Conservation (phyloP, 2,888 invertebrate genomes). For the Hypercompe scribonia region DNA sequence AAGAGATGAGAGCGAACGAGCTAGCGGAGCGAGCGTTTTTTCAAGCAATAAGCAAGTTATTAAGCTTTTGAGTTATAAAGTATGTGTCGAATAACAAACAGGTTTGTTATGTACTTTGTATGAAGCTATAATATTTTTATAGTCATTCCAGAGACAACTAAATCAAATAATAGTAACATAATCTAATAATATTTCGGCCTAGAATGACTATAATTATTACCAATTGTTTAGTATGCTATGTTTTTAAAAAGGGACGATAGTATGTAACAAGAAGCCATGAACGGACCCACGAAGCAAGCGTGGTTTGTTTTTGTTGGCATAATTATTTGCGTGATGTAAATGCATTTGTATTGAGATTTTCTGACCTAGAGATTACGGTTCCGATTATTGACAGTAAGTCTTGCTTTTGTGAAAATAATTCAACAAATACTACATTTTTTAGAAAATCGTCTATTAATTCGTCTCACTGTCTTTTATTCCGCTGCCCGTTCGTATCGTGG, state of each 20-base stretch:
- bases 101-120: no score
- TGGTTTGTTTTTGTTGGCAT: background rate
- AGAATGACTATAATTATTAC: background rate
- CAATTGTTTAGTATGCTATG: background rate
- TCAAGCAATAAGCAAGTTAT: no score
- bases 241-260: background rate
- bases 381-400: no score
- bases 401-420: no score
- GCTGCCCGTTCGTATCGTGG: conserved; percentile 35
- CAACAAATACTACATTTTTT: background rate
- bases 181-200: background rate
- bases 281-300: background rate
- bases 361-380: no score
- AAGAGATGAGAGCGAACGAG: conserved; percentile 31
- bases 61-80: no score
- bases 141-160: background rate
- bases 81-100: no score
- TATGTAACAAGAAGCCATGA: background rate
- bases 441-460: background rate
- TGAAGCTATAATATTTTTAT: background rate
- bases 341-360: no score
- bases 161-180: background rate
- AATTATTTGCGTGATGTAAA: no score
- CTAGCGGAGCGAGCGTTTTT: background rate
- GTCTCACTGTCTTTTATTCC: background rate